A percentile compares a stretch with the other conserved stretches of the same genome.
Evolutionary conservation across 1,140 invertebrate species (phyloP).

Genomic region (Eumeta japonica): DNA sequence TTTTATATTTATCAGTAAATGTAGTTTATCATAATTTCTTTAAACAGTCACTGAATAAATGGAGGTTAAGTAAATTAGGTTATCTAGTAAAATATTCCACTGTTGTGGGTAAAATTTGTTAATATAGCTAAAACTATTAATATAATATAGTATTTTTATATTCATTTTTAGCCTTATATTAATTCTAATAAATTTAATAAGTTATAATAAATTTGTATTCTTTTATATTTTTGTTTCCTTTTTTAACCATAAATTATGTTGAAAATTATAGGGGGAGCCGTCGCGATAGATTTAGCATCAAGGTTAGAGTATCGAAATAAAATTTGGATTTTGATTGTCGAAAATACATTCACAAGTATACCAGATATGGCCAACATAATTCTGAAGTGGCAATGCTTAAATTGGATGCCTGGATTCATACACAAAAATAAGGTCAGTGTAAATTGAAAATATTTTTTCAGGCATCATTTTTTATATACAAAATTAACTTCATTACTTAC

Average conservation of each 20-base stretch:
- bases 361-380: conserved; percentile 85
- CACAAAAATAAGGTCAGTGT: conserved; percentile 79
- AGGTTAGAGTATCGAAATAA: conserved; percentile 70
- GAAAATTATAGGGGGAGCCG: conserved; percentile 72
- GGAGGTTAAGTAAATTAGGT: too few relatives aligned
- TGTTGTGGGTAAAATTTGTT: neutral
- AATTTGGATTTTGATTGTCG: conserved; percentile 84
- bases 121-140: too few relatives aligned
- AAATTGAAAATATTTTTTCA: neutral
- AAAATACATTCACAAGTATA: conserved; percentile 95
- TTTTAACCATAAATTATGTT: too few relatives aligned
- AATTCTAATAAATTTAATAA: neutral
- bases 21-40: too few relatives aligned
- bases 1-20: too few relatives aligned
- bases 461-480: neutral
- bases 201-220: too few relatives aligned
- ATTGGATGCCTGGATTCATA: conserved; percentile 71
- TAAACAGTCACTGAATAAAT: too few relatives aligned
- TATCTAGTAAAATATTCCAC: too few relatives aligned
- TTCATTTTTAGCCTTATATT: neutral
- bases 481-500: neutral
- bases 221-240: too few relatives aligned
- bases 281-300: conserved; percentile 83
- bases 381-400: conserved; percentile 67
- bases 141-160: neutral